These are phyloP conservation scores for Crepidodera aurea DNA, from an alignment of 2,888 invertebrate genomes.

Conservation along the genomic window DNA sequence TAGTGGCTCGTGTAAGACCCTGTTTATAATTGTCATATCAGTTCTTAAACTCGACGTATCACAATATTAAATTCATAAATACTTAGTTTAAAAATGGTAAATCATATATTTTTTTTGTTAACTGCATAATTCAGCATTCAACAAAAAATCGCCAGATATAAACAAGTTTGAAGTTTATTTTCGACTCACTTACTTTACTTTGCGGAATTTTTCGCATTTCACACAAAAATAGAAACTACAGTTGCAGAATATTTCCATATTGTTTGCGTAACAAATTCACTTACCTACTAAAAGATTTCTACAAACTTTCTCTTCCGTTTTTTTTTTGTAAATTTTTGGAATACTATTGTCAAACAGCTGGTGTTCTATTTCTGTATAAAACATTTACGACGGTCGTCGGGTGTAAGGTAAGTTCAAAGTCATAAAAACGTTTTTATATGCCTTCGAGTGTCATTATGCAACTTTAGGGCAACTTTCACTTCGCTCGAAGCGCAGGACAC, in stretches of 20 bases:
- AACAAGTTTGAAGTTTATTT: no score
- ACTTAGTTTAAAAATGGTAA: no score
- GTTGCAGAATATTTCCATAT: not conserved
- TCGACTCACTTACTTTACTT: no score
- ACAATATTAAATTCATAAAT: no score
- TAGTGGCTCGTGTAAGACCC: no score
- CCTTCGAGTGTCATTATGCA: constrained; percentile 36
- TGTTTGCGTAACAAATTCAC: constrained; percentile 37
- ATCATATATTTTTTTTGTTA: no score
- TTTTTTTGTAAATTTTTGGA: constrained; percentile 38
- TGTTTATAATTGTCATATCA: no score
- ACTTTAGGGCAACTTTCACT: constrained; percentile 45
- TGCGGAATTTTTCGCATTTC: no score
- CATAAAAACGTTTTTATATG: constrained; percentile 37
- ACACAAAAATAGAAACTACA: no score
- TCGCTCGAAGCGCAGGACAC: constrained; percentile 8
- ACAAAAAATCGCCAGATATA: no score
- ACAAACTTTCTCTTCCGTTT: constrained; percentile 45
- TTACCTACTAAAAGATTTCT: constrained; percentile 23
- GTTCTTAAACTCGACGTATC: no score
- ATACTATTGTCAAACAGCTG: constrained; percentile 37
- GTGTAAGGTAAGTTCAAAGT: constrained; percentile 32
- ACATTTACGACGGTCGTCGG: constrained; percentile 20
- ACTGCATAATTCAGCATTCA: no score
- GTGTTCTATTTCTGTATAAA: constrained; percentile 27